These are phyloP conservation scores for Mesitornis unicolor DNA, from an alignment of 2,113 vertebrate species.

Conservation along the genomic window DNA sequence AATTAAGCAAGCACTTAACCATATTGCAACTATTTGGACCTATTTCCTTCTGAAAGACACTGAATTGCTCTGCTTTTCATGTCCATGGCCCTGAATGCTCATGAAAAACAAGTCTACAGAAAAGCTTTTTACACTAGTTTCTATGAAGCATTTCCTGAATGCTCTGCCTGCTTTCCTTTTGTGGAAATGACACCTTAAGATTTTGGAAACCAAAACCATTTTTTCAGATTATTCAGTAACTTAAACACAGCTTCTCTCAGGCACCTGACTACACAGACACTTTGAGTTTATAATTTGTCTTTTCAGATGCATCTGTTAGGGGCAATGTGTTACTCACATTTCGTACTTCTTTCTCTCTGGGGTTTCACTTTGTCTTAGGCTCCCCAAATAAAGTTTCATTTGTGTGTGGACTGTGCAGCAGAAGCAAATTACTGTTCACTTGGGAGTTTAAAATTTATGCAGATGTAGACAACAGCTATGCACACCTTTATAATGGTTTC, in stretches of 20 bases:
- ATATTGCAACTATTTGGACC: not conserved
- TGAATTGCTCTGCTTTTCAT: not conserved
- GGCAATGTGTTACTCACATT: not conserved
- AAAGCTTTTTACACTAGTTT: not conserved
- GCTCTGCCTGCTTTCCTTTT: not conserved
- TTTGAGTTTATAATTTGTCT: not conserved
- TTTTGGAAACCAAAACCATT: not conserved
- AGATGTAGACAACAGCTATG: not conserved
- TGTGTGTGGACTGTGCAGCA: not conserved
- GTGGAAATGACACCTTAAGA: not conserved
- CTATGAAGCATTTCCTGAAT: not conserved
- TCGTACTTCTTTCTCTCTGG: accelerated
- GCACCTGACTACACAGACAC: not conserved
- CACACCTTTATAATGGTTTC: not conserved
- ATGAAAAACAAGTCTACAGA: not conserved
- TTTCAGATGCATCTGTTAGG: not conserved
- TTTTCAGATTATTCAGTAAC: not conserved
- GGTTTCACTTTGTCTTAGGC: not conserved
- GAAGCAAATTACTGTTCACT: not conserved
- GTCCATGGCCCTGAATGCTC: not conserved
- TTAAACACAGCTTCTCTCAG: not conserved
- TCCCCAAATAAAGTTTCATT: not conserved
- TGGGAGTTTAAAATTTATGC: not conserved
- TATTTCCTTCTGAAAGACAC: not conserved
- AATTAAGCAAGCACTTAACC: not conserved